Evolutionary conservation across 30 jellyfish, hydroid and myxozoan species (phyloP).

Genomic region (Euphysa ruthae): DNA sequence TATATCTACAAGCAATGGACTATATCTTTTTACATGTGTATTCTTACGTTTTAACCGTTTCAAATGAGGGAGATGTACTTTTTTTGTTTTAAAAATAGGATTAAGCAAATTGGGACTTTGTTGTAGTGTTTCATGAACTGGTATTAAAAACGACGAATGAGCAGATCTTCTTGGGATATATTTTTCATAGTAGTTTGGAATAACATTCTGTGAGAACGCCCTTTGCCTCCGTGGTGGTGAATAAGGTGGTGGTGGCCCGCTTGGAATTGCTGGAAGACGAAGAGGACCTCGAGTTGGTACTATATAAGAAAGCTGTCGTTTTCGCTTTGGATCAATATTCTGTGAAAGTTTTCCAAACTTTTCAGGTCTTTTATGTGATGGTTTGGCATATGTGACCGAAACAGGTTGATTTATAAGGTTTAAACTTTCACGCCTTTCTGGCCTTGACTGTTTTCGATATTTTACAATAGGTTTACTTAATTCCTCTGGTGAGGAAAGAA

Average conservation of each 20-base stretch:
- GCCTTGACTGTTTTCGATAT: no score
- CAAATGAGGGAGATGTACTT: neutral
- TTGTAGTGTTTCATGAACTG: neutral
- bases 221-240: slow-evolving; percentile 31
- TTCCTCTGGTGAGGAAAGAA: no score
- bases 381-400: no score
- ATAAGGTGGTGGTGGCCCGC: slow-evolving; percentile 44
- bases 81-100: neutral
- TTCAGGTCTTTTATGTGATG: no score
- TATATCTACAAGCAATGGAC: neutral
- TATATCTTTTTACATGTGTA: neutral
- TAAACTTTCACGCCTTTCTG: no score
- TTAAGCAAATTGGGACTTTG: neutral
- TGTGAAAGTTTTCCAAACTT: no score
- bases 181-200: slow-evolving; percentile 18
- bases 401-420: no score
- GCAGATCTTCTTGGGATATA: neutral
- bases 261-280: slow-evolving; percentile 38
- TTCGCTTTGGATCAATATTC: no score
- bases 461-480: no score
- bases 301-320: no score
- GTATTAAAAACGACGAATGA: neutral
- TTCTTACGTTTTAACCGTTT: neutral
- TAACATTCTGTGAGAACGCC: neutral
- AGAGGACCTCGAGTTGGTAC: slow-evolving; percentile 5